Base-by-base conservation (phyloP, 1,140 invertebrate genomes). In the Formica selysi region DNA sequence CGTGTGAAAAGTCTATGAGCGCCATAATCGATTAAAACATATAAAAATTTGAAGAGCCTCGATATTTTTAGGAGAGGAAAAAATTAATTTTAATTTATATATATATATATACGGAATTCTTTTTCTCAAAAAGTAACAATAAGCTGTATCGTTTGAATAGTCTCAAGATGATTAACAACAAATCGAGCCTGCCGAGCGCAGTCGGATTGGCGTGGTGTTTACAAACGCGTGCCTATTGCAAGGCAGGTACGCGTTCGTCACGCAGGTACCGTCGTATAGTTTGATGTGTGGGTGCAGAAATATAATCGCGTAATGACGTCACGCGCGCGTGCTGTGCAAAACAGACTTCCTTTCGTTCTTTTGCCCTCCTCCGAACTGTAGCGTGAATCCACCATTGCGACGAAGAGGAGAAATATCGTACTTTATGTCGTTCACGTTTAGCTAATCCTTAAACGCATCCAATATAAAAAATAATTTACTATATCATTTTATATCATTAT, bases 161-260 rank as follows among this genome's bases (percentile, higher is more conserved):
- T 19, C 51, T 16, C 62, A 10, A 41, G 51, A 6, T 38, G n/a
- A 70, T 68, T 38, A 38, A 80, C 4, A 19, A 57, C 4, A 19
- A 57, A 79, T 38, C n/a, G 44, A 54, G 7, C n/a, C 13, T 61
- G 65, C 51, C 61, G 19, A 67, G 41, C n/a, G 26, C 32, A 19
- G 29, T 79, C 8, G n/a, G 32, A 10, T 19, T 38, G 61, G 48
- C 48, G 83, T 71, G 54, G 29, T 76, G 78, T 74, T 83, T 87
- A 84, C 78, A 87, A 81, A 80, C 70, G 78, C 64, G 87, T 85
- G 74, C 71, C 65, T 38, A 51, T 84, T 79, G 73, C 80, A 78
- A 64, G 74, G 73, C 85, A 89, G 88, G 86, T 87, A 89, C 80
- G 68, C 64, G 48, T 51, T 51, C 48, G 84, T 68, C 87, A 73